Percentiles rank a stretch among this genome's conserved stretches.
Evolutionary conservation across 2,797 vertebrate genomes (phyloP).

Genomic region (Tympanoctomys barrerae): DNA sequence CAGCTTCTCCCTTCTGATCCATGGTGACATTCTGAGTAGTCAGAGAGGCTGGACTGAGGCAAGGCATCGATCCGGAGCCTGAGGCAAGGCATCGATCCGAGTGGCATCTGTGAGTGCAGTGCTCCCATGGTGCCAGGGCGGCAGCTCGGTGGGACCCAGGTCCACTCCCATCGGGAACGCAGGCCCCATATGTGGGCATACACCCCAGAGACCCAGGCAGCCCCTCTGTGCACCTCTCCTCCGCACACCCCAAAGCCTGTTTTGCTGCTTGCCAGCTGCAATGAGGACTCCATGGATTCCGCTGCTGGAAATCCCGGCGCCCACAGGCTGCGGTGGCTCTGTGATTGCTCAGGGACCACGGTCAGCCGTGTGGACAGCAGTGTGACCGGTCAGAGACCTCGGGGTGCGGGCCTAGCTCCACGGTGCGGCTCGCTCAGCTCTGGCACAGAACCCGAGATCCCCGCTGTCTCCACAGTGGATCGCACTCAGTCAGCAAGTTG

Average conservation of each 20-base stretch:
- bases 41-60: background rate
- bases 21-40: background rate
- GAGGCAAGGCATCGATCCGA: background rate
- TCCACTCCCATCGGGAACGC: too few relatives aligned
- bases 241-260: fast-evolving
- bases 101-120: background rate
- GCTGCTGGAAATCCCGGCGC: too few relatives aligned
- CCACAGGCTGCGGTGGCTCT: background rate
- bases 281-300: background rate
- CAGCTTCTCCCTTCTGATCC: background rate
- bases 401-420: background rate
- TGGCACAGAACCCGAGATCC: too few relatives aligned
- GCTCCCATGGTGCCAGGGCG: background rate
- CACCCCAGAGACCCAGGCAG: background rate
- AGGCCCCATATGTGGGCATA: fast-evolving
- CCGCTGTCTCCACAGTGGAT: too few relatives aligned
- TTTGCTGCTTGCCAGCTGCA: background rate
- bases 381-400: background rate
- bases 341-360: background rate
- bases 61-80: background rate
- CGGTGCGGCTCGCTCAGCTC: too few relatives aligned
- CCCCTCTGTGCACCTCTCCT: background rate
- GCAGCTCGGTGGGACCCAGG: too few relatives aligned
- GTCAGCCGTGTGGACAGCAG: background rate
- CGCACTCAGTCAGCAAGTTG: too few relatives aligned